Evolutionary conservation across 2,888 invertebrate species (phyloP).

Genomic region (Globia sparganii): DNA sequence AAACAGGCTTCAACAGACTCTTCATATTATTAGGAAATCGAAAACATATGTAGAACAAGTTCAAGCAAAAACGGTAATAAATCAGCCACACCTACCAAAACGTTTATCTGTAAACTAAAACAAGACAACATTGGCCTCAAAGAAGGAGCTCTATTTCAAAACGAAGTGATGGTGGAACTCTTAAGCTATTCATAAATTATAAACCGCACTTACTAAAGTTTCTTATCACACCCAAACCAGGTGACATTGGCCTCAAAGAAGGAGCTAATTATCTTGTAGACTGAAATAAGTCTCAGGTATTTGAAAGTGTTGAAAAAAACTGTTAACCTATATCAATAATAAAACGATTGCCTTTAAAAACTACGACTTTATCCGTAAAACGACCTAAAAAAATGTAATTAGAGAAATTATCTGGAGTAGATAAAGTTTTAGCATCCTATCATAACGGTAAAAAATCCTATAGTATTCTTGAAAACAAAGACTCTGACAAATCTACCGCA

Average conservation of each 20-base stretch:
- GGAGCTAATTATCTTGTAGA: not conserved
- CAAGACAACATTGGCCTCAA: constrained; percentile 36
- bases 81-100: constrained; percentile 29
- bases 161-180: constrained; percentile 20
- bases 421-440: not conserved
- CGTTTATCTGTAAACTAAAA: constrained; percentile 25
- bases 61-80: constrained; percentile 24
- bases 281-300: not conserved
- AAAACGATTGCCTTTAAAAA: not conserved
- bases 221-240: constrained; percentile 14
- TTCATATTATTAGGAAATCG: not conserved
- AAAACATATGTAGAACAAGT: not conserved
- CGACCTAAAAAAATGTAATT: not conserved
- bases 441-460: no score
- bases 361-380: not conserved
- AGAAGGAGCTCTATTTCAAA: constrained; percentile 12
- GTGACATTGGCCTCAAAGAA: constrained; percentile 30
- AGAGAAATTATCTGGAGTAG: not conserved
- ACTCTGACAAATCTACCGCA: not conserved
- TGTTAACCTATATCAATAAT: not conserved
- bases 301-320: not conserved
- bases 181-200: constrained; percentile 7
- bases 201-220: constrained; percentile 25
- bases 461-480: not conserved
- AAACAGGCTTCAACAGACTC: not conserved